Base-by-base conservation (phyloP, 2,113 vertebrate species). In the Tachycineta bicolor region DNA sequence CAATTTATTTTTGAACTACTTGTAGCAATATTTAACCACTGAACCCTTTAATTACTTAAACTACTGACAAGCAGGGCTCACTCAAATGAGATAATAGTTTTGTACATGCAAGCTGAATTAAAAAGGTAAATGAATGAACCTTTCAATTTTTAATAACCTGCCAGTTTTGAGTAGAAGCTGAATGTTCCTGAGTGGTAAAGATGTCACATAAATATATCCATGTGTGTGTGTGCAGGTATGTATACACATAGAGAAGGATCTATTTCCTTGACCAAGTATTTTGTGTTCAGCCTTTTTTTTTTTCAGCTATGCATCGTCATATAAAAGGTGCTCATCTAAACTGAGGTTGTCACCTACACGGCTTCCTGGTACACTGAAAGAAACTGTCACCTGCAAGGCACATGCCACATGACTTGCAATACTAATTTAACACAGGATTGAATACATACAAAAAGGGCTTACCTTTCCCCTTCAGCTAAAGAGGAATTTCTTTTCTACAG, bases 41-140 rank as follows among this genome's bases (percentile, higher is more conserved):
- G 90, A 96, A 93, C 85, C 85, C 67, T 96, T 97, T 97, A 96
- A 97, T 97, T 97, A 91, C 83, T 93, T 97, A 75, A 25, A 56
- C 55, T 73, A 56, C 75, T 70, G 78, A 91, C 78, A 96, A 94
- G 73, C 39, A 84, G 46, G 37, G 24, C 56, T 86, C 49, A 56
- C 67, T 92, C 50, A 52, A 73, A 94, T 67, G 55, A 85, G 80
- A 29, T 56, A 93, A 83, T 56, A 77, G 59, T 78, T 96, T 89
- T 69, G 33, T 74, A 67, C 26, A 41, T 1, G 5, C 29, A 95
- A 94, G 75, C 41, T 58, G 70, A 96, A 94, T 93, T 93, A 34
- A 89, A 91, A 92, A 56, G 24, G 49, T 43, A 86, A 95, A 95
- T 84, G 55, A 83, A 23, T 52, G 26, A 67, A 73, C 11, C 4